A percentile compares a stretch with the other conserved stretches of the same genome.
These are phyloP conservation scores for Gulo gulo DNA, from an alignment of 2,113 vertebrate species.

Conservation along the genomic window DNA sequence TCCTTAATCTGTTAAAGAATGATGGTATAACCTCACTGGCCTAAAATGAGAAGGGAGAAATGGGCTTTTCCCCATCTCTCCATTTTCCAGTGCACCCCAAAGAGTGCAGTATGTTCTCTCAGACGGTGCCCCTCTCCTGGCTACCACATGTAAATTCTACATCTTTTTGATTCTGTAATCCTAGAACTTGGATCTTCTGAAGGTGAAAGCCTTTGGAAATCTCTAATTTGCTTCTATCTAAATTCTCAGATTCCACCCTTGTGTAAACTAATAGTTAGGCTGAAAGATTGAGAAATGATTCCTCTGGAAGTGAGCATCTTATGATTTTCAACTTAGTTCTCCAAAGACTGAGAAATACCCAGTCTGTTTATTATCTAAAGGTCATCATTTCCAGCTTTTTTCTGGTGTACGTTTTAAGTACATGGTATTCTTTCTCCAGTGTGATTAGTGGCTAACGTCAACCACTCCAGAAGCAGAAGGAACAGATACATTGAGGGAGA, in stretches of 20 bases:
- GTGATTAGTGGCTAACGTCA: conserved; percentile 10
- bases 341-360: conserved; percentile 20
- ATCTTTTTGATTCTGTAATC: not conserved
- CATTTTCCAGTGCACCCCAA: not conserved
- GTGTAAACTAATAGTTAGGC: not conserved
- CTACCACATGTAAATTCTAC: not conserved
- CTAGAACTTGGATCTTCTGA: not conserved
- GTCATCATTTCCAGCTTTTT: not conserved
- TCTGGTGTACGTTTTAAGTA: conserved; percentile 5
- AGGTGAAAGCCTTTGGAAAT: conserved; percentile 42
- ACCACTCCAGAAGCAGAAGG: not conserved
- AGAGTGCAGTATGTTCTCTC: not conserved
- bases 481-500: not conserved
- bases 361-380: conserved; percentile 12
- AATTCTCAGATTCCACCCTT: conserved; percentile 44
- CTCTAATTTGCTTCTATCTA: conserved; percentile 30
- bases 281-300: conserved; percentile 28
- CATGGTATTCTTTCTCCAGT: not conserved
- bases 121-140: conserved; percentile 24
- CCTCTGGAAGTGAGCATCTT: conserved; percentile 12
- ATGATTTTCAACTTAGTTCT: conserved; percentile 7
- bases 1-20: conserved; percentile 12
- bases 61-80: not conserved
- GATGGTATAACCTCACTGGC: not conserved
- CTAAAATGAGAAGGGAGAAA: conserved; percentile 11